phyloP scores from a whole-genome alignment of 2,888 invertebrate species.

The Hemistola chrysoprasaria region DNA sequence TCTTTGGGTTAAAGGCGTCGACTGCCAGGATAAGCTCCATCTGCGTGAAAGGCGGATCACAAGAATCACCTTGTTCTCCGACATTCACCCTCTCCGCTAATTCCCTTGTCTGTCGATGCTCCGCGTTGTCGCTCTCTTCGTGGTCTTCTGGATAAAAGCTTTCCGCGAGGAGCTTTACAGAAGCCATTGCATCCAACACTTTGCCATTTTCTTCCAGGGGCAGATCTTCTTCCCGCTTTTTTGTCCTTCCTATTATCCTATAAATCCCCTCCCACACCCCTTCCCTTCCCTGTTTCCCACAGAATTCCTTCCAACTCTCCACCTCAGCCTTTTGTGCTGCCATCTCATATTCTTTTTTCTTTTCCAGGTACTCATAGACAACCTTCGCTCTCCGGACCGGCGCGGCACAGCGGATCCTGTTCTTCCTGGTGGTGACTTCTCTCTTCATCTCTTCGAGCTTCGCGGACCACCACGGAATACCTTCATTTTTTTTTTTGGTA shows the following conservation, averaged over 20 bases:
- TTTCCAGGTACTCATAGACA: constrained; percentile 18
- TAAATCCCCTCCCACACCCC: constrained; percentile 12
- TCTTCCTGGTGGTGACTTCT: no score
- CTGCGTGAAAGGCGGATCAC: constrained; percentile 21
- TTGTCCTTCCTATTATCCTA: constrained; percentile 2
- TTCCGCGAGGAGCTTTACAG: constrained; percentile 1
- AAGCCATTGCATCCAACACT: neutral
- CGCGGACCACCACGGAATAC: constrained; percentile 28
- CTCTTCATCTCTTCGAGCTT: constrained; percentile 21
- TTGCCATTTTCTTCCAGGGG: neutral
- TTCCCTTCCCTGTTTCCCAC: constrained; percentile 7
- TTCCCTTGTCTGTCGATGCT: neutral
- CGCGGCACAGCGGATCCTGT: constrained; percentile 25
- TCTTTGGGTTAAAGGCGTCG: constrained; percentile 15
- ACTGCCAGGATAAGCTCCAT: constrained; percentile 1
- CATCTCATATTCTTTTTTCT: constrained; percentile 20
- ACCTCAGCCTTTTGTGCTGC: constrained; percentile 8
- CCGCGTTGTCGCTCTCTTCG: neutral
- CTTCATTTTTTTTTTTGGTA: constrained; percentile 3
- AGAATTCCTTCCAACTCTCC: constrained; percentile 22
- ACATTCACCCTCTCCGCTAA: neutral
- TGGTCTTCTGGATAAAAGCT: constrained; percentile 9
- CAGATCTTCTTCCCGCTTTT: neutral
- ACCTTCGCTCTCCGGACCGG: constrained; percentile 14
- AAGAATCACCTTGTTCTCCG: neutral